Evolutionary conservation across 2,113 vertebrate species (phyloP).

Genomic region (Caloenas nicobarica): DNA sequence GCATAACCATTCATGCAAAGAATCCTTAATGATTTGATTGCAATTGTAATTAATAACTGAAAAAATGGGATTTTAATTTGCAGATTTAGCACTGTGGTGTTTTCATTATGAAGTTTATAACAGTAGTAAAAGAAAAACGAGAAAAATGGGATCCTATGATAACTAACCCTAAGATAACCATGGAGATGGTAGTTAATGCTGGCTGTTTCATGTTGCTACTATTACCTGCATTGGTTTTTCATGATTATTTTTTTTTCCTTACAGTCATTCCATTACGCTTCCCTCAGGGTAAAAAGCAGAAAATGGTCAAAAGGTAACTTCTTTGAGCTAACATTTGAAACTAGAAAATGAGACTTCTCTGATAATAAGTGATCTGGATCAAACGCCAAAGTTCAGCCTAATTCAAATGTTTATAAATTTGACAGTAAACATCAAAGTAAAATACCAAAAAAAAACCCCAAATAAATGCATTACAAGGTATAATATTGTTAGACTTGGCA

Average conservation of each 20-base stretch:
- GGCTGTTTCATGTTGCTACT: not conserved
- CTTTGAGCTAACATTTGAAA: not conserved
- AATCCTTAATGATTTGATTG: not conserved
- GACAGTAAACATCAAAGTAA: not conserved
- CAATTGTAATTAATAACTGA: not conserved
- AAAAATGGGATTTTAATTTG: not conserved
- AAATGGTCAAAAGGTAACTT: conserved; percentile 88
- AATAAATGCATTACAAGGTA: not conserved
- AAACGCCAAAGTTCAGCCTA: not conserved
- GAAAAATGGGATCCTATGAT: not conserved
- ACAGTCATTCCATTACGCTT: conserved; percentile 89
- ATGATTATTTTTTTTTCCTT: conserved; percentile 26
- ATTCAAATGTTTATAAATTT: not conserved
- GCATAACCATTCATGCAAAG: not conserved
- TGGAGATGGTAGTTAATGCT: not conserved
- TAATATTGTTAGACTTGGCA: not conserved
- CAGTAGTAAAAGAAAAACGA: not conserved
- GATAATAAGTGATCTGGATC: not conserved
- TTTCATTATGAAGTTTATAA: not conserved
- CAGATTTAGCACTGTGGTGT: not conserved
- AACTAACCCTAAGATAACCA: not conserved
- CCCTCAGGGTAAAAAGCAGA: conserved; percentile 89
- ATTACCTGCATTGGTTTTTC: not conserved
- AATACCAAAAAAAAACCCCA: not conserved
- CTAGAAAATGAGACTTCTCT: not conserved